phyloP scores from a whole-genome alignment of 2,888 invertebrate genomes.

The Harpagoxenus sublaevis region DNA sequence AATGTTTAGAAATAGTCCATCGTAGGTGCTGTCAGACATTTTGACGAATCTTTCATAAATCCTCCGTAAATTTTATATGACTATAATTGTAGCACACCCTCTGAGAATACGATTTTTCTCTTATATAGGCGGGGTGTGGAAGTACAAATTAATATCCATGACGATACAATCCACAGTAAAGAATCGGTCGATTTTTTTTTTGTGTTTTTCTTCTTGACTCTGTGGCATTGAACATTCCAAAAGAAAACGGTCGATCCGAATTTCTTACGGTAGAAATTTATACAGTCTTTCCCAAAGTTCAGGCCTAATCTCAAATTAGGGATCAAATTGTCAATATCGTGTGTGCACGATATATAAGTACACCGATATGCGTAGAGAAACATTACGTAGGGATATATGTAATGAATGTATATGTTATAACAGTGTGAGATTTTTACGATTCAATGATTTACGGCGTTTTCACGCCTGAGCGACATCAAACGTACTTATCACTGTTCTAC shows the following conservation, averaged over 20 bases:
- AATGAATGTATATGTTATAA: conserved; percentile 60
- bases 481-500: conserved; percentile 65
- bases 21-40: conserved; percentile 63
- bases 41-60: conserved; percentile 45
- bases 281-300: conserved; percentile 38
- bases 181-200: conserved; percentile 14
- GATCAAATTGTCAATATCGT: conserved; percentile 69
- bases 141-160: conserved; percentile 63
- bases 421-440: conserved; percentile 45
- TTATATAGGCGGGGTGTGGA: conserved; percentile 44
- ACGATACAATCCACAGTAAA: not conserved
- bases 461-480: conserved; percentile 63
- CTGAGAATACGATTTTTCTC: conserved; percentile 11
- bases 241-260: conserved; percentile 62
- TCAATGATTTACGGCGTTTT: conserved; percentile 55
- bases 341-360: conserved; percentile 29
- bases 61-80: conserved; percentile 67
- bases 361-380: conserved; percentile 56
- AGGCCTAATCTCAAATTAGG: conserved; percentile 73
- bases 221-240: conserved; percentile 74
- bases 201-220: conserved; percentile 16
- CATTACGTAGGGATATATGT: conserved; percentile 54
- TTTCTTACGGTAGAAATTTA: conserved; percentile 62
- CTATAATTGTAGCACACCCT: conserved; percentile 31
- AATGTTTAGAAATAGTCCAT: conserved; percentile 55